Conservation (phyloP, 2,888 invertebrate genomes). For the Drosophila gaucha region DNA sequence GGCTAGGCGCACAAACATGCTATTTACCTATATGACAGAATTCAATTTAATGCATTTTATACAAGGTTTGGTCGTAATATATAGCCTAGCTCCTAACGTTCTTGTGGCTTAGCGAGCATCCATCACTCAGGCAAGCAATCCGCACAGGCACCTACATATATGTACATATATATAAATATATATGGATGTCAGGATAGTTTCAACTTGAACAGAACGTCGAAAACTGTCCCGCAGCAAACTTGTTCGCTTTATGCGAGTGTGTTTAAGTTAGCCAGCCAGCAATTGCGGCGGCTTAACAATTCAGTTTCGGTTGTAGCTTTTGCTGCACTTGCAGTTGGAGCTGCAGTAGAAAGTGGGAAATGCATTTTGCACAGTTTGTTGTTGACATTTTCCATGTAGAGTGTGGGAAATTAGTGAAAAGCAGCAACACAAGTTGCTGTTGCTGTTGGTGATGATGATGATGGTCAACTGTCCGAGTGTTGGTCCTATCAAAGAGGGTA, state of each 20-base stretch:
- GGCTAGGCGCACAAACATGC: no score
- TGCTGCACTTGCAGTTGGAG: conserved; percentile 7
- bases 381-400: conserved; percentile 61
- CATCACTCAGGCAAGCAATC: no score
- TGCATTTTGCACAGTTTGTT: conserved; percentile 59
- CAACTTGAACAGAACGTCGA: neutral
- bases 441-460: conserved; percentile 16
- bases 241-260: conserved; percentile 2
- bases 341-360: conserved; percentile 32
- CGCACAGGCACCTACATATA: no score
- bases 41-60: neutral
- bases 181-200: neutral
- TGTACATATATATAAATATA: neutral
- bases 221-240: conserved; percentile 6
- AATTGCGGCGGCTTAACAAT: conserved; percentile 11
- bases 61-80: no score
- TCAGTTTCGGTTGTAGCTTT: conserved; percentile 1
- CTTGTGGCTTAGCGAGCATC: neutral
- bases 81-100: no score
- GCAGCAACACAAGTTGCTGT: conserved; percentile 15
- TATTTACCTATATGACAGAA: neutral
- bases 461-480: conserved; percentile 31
- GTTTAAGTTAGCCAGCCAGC: conserved; percentile 25
- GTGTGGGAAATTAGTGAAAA: conserved; percentile 60
- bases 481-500: conserved; percentile 11